These are phyloP conservation scores for Hoplostethus mediterraneus DNA, from an alignment of 2,797 vertebrate species.

Conservation along the genomic window DNA sequence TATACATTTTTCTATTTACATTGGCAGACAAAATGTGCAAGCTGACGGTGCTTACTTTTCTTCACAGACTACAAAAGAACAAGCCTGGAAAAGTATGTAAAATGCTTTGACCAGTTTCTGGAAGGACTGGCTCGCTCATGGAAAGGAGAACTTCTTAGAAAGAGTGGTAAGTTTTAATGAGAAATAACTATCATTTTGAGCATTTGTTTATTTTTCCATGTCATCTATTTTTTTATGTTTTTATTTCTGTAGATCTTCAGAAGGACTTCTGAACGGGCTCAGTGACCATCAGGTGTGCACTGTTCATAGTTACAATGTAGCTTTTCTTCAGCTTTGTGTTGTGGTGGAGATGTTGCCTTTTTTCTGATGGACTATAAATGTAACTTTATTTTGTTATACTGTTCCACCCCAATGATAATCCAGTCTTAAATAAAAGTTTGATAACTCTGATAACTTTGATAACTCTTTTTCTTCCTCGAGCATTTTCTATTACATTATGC, in stretches of 20 bases:
- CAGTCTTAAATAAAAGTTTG: background rate
- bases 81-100: conserved; percentile 91
- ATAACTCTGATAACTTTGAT: too few species aligned
- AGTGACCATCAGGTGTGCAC: background rate
- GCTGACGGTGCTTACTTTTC: background rate
- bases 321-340: background rate
- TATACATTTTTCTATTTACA: background rate
- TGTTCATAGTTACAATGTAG: background rate
- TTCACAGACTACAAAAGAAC: conserved; percentile 93
- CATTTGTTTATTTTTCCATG: background rate
- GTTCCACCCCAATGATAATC: background rate
- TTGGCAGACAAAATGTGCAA: conserved; percentile 7
- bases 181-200: background rate
- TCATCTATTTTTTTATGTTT: background rate
- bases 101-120: conserved; percentile 91
- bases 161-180: conserved; percentile 85
- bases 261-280: conserved; percentile 81
- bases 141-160: conserved; percentile 88
- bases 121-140: conserved; percentile 86
- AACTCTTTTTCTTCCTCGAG: background rate
- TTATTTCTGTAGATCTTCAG: conserved; percentile 80
- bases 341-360: background rate
- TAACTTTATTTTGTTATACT: background rate
- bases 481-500: conserved; percentile 28
- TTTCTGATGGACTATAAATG: conserved; percentile 1